Percentiles rank a stretch among this genome's conserved stretches.
Evolutionary conservation across 2,888 invertebrate species (phyloP).

Genomic region (Tetranychus piercei): DNA sequence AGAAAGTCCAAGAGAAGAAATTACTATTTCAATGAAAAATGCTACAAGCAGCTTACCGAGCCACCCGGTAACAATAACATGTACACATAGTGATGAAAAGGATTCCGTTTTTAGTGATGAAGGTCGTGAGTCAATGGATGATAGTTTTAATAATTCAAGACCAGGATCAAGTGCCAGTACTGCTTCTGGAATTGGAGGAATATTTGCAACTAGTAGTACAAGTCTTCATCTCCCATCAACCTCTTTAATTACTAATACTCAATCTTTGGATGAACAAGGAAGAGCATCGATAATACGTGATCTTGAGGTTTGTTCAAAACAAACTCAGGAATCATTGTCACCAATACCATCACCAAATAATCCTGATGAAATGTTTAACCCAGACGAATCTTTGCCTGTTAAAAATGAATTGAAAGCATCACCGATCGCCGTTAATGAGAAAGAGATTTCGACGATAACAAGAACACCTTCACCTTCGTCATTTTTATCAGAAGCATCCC

Average conservation of each 20-base stretch:
- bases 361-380: not conserved
- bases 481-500: not conserved
- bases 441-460: too few relatives aligned
- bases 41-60: not conserved
- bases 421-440: too few relatives aligned
- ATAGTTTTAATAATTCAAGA: not conserved
- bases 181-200: not conserved
- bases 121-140: not conserved
- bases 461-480: too few relatives aligned
- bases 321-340: not conserved
- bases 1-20: not conserved
- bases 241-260: conserved; percentile 24
- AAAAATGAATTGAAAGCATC: not conserved
- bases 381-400: not conserved
- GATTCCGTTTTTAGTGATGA: conserved; percentile 11
- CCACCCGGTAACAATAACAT: not conserved
- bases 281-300: conserved; percentile 22
- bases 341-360: not conserved
- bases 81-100: not conserved
- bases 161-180: conserved; percentile 1
- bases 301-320: conserved; percentile 15
- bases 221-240: conserved; percentile 10
- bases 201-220: not conserved
- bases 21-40: not conserved
- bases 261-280: conserved; percentile 23